Conservation (phyloP, 2,888 invertebrate genomes). For the Ophion ventricosus region DNA sequence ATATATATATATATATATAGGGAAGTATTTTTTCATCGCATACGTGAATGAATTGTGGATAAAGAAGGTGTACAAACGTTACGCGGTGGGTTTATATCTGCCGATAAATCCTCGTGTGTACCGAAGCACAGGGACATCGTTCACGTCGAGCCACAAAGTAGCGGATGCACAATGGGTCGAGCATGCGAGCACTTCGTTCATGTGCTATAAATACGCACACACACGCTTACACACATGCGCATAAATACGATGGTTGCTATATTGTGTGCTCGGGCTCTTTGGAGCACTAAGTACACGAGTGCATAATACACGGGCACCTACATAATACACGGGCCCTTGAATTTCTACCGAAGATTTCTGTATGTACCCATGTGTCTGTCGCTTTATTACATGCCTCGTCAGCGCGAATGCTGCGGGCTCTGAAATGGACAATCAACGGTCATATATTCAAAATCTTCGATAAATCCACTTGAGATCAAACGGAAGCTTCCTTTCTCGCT, state of each 20-base stretch:
- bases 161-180: slow-evolving; percentile 60
- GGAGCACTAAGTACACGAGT: slow-evolving; percentile 60
- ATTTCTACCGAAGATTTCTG: slow-evolving; percentile 78
- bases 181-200: slow-evolving; percentile 33
- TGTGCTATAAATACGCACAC: slow-evolving; percentile 15
- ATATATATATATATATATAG: not conserved
- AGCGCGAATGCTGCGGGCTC: slow-evolving; percentile 60
- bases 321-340: slow-evolving; percentile 78
- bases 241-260: slow-evolving; percentile 26
- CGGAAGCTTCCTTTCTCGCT: slow-evolving; percentile 6
- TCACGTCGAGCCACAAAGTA: slow-evolving; percentile 60
- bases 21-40: slow-evolving; percentile 17
- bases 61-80: slow-evolving; percentile 53
- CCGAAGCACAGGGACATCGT: slow-evolving; percentile 60
- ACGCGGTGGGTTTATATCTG: slow-evolving; percentile 49
- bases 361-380: slow-evolving; percentile 63
- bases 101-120: slow-evolving; percentile 66
- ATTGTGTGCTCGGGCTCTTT: slow-evolving; percentile 44
- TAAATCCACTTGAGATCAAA: slow-evolving; percentile 44
- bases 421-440: slow-evolving; percentile 77
- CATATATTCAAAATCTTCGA: slow-evolving; percentile 54
- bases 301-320: slow-evolving; percentile 73
- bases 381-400: slow-evolving; percentile 43
- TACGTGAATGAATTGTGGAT: slow-evolving; percentile 52
- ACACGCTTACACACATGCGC: slow-evolving; percentile 8